These are phyloP conservation scores for Zonotrichia leucophrys DNA, from an alignment of 2,113 vertebrate genomes.

Conservation along the genomic window DNA sequence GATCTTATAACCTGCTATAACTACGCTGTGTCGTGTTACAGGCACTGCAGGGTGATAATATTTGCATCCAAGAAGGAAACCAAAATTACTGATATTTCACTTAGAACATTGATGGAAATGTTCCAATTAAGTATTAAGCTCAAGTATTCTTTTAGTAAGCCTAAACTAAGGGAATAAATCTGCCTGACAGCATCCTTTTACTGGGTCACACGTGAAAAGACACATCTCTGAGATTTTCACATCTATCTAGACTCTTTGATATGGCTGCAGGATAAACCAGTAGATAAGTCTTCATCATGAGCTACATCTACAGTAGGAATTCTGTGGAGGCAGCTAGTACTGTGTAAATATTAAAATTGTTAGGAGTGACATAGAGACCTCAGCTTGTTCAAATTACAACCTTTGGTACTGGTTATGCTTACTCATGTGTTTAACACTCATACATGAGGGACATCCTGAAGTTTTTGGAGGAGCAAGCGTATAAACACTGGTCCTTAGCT, in stretches of 20 bases:
- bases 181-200: slow-evolving; percentile 59
- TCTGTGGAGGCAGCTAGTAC: neutral
- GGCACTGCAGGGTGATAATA: neutral
- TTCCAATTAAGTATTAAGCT: neutral
- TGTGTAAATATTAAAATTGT: neutral
- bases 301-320: neutral
- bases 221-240: neutral
- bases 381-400: neutral
- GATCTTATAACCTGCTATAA: neutral
- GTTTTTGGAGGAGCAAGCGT: neutral
- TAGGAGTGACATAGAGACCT: neutral
- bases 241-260: neutral
- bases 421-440: neutral
- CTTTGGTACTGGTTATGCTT: neutral
- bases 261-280: neutral
- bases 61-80: neutral
- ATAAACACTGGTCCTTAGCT: neutral
- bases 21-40: neutral
- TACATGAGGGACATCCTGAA: neutral
- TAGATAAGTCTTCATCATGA: neutral
- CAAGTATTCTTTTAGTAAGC: neutral
- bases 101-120: neutral
- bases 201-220: neutral
- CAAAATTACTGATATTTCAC: neutral
- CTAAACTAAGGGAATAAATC: neutral